Conservation (phyloP, 1,140 invertebrate species). For the Philotrypesis tridentata region DNA sequence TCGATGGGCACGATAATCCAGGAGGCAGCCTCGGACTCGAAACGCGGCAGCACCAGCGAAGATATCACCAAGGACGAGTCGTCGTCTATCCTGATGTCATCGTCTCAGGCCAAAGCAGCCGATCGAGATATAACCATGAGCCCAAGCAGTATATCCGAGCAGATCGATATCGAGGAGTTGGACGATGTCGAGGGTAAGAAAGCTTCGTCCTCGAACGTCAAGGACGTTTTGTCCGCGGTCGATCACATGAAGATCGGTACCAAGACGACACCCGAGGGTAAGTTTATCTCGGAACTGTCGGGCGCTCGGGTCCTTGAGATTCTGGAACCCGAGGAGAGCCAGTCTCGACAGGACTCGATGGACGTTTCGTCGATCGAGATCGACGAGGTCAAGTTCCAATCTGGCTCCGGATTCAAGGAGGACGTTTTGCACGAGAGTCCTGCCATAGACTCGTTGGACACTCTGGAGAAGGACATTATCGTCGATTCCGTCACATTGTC, state of each 20-base stretch:
- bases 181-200: background rate
- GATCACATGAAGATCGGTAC: background rate
- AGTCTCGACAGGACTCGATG: conserved; percentile 64
- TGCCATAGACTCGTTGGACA: conserved; percentile 64
- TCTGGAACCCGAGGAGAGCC: conserved; percentile 61
- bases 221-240: background rate
- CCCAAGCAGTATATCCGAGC: conserved; percentile 68
- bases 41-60: conserved; percentile 58
- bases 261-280: conserved; percentile 32
- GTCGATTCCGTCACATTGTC: conserved; percentile 63
- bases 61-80: conserved; percentile 66
- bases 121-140: conserved; percentile 67
- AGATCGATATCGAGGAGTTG: conserved; percentile 62
- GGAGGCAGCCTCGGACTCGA: conserved; percentile 55
- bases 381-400: conserved; percentile 59
- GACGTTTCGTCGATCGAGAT: conserved; percentile 67
- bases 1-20: conserved; percentile 10
- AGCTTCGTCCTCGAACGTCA: background rate
- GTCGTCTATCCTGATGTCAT: conserved; percentile 55
- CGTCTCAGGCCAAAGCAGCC: conserved; percentile 56
- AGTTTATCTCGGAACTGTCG: conserved; percentile 59
- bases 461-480: conserved; percentile 61
- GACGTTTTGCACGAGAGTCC: conserved; percentile 63
- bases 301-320: conserved; percentile 68
- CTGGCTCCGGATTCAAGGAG: conserved; percentile 36